These are phyloP conservation scores for Temnothorax nylanderi DNA, from an alignment of 1,140 invertebrate species.

Conservation along the genomic window DNA sequence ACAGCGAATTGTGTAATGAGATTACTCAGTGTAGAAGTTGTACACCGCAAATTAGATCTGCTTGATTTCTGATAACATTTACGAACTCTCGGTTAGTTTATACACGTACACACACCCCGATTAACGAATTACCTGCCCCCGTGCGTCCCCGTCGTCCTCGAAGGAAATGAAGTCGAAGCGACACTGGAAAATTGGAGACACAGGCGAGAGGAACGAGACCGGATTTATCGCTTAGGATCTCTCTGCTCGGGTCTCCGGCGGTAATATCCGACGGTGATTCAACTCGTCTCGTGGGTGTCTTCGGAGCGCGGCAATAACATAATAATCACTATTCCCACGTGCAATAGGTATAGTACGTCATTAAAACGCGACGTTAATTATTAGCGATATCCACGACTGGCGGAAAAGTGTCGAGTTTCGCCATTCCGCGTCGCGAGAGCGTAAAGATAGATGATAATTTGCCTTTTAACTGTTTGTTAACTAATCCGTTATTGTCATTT, in stretches of 20 bases:
- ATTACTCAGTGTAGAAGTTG: constrained; percentile 37
- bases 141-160: background rate
- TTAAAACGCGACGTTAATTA: constrained; percentile 63
- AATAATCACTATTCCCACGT: constrained; percentile 60
- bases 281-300: constrained; percentile 40
- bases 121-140: constrained; percentile 72
- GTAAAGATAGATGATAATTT: constrained; percentile 26
- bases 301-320: constrained; percentile 45
- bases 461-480: constrained; percentile 16
- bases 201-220: constrained; percentile 32
- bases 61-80: constrained; percentile 62
- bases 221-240: constrained; percentile 53
- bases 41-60: constrained; percentile 52
- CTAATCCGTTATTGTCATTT: background rate
- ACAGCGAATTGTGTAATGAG: constrained; percentile 22
- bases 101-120: constrained; percentile 65
- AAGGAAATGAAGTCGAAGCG: constrained; percentile 54
- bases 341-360: constrained; percentile 18
- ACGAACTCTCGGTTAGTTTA: constrained; percentile 70
- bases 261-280: constrained; percentile 57
- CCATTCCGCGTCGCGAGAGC: background rate
- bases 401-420: constrained; percentile 19
- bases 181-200: constrained; percentile 61
- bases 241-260: constrained; percentile 1
- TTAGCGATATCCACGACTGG: background rate